Base-by-base conservation (phyloP, 2,888 invertebrate species). In the Vandiemenella viatica region DNA sequence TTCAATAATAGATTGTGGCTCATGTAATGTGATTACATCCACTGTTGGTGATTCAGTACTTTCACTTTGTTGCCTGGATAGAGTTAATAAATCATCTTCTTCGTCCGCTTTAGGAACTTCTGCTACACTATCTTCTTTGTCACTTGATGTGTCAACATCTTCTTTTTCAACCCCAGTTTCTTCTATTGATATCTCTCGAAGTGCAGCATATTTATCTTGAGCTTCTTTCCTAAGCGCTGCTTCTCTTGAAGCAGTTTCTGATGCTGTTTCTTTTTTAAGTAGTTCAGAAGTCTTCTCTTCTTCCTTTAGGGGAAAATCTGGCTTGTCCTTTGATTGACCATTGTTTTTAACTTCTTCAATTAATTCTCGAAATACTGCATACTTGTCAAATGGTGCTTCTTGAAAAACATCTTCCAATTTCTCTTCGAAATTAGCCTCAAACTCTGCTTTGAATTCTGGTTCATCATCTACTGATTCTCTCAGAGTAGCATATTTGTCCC, bases 281-380 rank as follows among this genome's bases (percentile, higher is more conserved):
- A 10, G 19, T 38, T 15, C 40, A 20, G 43, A 19, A 19, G 20
- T 16, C 26, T n/a, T 17, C 16, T 56, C 19, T 58, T 57, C 43
- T 53, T 56, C 26, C 45, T 44, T 53, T n/a, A n/a, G n/a, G n/a
- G n/a, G n/a, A n/a, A n/a, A n/a, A n/a, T n/a, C n/a, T n/a, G n/a
- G n/a, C n/a, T n/a, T n/a, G n/a, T n/a, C n/a, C 18, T 56, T 53
- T 10, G 54, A 55, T 26, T 55, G 58, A 45, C 48, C 45, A 32
- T 47, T 64, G 62, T 83, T 84, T 32, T 32, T 32, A 3, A 32
- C 32, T 59, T 86, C 80, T 56, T 87, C 82, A 56, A 87, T 76
- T 38, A 79, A 61, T 68, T 91, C 90, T 53, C 90, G 73, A 60
- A 91, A 90, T 0, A 84, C 90, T 0, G 90, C 90, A 63, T 91